Evolutionary conservation across 64 coral and sea anemone genomes (phyloP), one percentile per base, ranked within the genome.

Genomic region (Montipora cactus): DNA sequence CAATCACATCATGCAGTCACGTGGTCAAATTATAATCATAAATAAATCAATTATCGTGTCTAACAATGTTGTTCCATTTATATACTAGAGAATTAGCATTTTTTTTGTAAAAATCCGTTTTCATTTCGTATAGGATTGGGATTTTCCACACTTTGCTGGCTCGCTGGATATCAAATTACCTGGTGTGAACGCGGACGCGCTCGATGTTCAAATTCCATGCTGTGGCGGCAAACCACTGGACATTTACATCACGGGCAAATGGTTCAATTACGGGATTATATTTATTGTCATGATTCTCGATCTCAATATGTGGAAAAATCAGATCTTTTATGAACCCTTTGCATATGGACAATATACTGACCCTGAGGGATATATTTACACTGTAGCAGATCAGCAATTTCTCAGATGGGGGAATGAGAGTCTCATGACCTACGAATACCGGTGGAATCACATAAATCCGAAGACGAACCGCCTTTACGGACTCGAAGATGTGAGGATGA

Each of bases 281-380:
- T 97, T 97, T 55, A 90, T 97, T n/a, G 92, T 97, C 81, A 97
- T 97, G 95, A 94, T 91, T 19, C 83, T 97, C 12, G 95, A 97
- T 37, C 77, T 97, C 10, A 97, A 97, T 77, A 97, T 97, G 95
- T 97, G 95, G 95, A 97, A 97, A 91, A 97, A 97, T 37, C 95
- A 97, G 92, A 97, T 97, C 74, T 97, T 97, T 20, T 97, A 97
- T 13, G 87, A 97, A 67, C 95, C 95, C 6, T 81, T 91, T 58
- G 14, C 44, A 1, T 97, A 97, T 19, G 95, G 95, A 53, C 95
- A 97, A 79, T 97, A 97, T 83, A 91, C 92, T 16, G 95, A 97
- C 57, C 49, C 80, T 21, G 53, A 88, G 19, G 93, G 96, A 1
- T 94, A 95, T 51, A 97, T 97, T 47, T 97, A 97, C 67, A 92